Evolutionary conservation across 2,113 vertebrate genomes (phyloP).

Genomic region (Hylia prasina): DNA sequence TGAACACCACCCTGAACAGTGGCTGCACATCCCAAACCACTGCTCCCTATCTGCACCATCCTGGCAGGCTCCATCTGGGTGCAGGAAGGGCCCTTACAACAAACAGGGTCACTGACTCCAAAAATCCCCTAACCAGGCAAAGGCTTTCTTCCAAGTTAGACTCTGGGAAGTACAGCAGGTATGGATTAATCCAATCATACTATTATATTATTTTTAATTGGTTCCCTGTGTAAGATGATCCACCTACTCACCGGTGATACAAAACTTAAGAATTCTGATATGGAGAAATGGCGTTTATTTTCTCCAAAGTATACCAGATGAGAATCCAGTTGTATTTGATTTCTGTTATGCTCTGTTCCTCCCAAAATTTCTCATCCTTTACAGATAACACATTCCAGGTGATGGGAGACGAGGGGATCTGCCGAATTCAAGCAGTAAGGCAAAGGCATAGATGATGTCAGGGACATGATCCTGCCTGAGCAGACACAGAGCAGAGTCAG

Average conservation of each 20-base stretch:
- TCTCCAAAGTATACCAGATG: neutral
- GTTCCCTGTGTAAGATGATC: neutral
- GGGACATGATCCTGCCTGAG: neutral
- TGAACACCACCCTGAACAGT: neutral
- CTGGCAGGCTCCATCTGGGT: fast-evolving
- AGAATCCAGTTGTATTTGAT: neutral
- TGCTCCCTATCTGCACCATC: fast-evolving
- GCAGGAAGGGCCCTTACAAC: neutral
- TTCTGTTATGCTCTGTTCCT: neutral
- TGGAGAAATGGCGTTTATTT: neutral
- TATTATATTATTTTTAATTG: neutral
- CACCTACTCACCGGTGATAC: neutral
- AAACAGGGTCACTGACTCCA: neutral
- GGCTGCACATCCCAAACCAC: neutral
- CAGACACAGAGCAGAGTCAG: neutral
- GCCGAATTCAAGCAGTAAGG: neutral
- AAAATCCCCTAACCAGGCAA: neutral
- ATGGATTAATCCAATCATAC: neutral
- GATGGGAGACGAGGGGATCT: neutral
- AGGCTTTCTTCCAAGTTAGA: neutral
- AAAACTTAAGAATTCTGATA: neutral
- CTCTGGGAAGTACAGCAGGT: neutral
- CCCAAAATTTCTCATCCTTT: neutral
- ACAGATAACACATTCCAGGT: neutral
- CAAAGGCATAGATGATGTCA: fast-evolving